phyloP scores from a whole-genome alignment of 2,888 invertebrate genomes.

The Agelastica alni region DNA sequence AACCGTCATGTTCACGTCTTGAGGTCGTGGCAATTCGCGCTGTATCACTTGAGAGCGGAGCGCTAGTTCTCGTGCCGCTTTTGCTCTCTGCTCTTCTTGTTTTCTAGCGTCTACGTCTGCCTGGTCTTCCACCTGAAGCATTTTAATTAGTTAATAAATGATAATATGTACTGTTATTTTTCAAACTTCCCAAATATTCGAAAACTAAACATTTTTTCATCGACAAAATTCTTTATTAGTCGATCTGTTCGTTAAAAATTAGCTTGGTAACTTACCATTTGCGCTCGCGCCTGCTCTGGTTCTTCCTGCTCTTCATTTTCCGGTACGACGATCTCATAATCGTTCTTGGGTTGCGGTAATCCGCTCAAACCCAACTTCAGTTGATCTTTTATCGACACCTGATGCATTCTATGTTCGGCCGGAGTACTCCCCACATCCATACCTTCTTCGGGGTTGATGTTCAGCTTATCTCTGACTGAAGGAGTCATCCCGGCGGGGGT shows the following conservation, averaged over 20 bases:
- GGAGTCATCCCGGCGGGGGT: slow-evolving; percentile 58
- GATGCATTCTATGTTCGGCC: slow-evolving; percentile 66
- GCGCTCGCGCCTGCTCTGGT: slow-evolving; percentile 51
- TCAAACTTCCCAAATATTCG: no score
- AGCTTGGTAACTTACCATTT: slow-evolving; percentile 35
- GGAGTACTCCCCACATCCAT: slow-evolving; percentile 74
- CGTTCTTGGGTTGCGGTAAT: slow-evolving; percentile 91
- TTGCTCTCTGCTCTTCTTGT: slow-evolving; percentile 70
- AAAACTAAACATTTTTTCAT: no score
- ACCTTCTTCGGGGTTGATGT: slow-evolving; percentile 89
- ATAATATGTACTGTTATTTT: no score
- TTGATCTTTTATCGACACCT: slow-evolving; percentile 73
- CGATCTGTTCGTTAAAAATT: no score
- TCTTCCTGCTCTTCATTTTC: slow-evolving; percentile 69
- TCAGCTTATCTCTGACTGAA: slow-evolving; percentile 88
- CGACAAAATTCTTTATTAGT: no score
- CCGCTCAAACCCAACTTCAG: slow-evolving; percentile 77
- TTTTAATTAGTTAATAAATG: no score
- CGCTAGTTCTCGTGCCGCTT: slow-evolving; percentile 71
- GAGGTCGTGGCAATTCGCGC: slow-evolving; percentile 80
- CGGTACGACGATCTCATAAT: slow-evolving; percentile 98
- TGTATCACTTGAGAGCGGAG: slow-evolving; percentile 82
- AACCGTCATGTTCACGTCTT: slow-evolving; percentile 83
- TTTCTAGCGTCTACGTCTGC: slow-evolving; percentile 78
- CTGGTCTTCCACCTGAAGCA: slow-evolving; percentile 75